Evolutionary conservation across 1,140 invertebrate genomes (phyloP), one percentile per base, ranked within the genome.

Genomic region (Drosophila littoralis): DNA sequence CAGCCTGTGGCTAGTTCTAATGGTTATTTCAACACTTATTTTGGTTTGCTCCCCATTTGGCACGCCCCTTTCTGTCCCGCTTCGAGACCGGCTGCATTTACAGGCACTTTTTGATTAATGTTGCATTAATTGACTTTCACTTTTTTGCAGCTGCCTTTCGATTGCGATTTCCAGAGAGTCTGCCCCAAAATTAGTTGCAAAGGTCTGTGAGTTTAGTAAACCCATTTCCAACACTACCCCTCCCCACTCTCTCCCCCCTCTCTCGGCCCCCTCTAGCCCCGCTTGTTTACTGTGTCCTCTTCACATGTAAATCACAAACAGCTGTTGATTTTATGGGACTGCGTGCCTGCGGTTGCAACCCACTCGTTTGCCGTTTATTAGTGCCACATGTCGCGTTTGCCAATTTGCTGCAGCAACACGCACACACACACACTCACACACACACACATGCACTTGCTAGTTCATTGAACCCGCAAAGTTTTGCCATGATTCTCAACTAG

Each of bases 91-190:
- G 64, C 61, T 83, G 80, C 76, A 73, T 76, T 81, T 75, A 48
- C 80, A 66, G 65, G 71, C 70, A 75, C 22, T 28, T 50, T 73
- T 84, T 89, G 84, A 89, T 90, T 90, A 85, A 90, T 89, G 86
- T 75, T 85, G 70, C 77, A 70, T 83, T 90, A 79, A 89, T 89
- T 90, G 84, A 90, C 84, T 89, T 89, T 89, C 85, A 78, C 84
- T 90, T 59, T 38, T 57, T 28, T 55, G 51, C 38, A n/a, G 28
- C 33, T 40, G 51, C 36, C 61, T 71, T 65, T 71, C 61, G 60
- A 48, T 64, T 38, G 2, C 22, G 22, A 28, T 28, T 63, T 70
- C 40, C 9, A 45, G n/a, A 6, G 12, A n/a, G 40, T 50, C 32
- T 22, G 58, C 33, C 33, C 33, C 33, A 59, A 45, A 57, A 42